Evolutionary conservation across 2,797 vertebrate genomes (phyloP).

Genomic region (Trachurus trachurus): DNA sequence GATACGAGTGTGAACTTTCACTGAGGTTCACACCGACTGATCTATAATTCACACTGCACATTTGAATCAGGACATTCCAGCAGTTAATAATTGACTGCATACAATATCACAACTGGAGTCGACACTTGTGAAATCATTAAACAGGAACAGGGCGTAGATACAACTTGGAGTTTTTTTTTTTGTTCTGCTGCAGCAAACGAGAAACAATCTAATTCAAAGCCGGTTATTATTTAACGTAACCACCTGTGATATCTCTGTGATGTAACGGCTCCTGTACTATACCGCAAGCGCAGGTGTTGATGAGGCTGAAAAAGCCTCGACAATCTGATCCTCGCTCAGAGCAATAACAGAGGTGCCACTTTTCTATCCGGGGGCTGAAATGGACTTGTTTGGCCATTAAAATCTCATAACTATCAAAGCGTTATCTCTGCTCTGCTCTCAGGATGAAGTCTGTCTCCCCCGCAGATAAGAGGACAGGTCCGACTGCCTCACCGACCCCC

Average conservation of each 20-base stretch:
- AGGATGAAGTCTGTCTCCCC: conserved; percentile 4
- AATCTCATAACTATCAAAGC: conserved; percentile 12
- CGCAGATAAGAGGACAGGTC: conserved; percentile 24
- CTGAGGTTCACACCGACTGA: not conserved
- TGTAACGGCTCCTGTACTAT: not conserved
- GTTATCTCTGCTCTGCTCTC: conserved; percentile 13
- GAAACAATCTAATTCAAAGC: not conserved
- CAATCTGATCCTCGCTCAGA: not conserved
- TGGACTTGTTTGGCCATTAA: conserved; percentile 27
- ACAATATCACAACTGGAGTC: conserved; percentile 1
- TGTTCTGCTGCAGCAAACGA: not conserved
- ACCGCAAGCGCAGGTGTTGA: conserved; percentile 2
- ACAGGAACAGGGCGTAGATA: not conserved
- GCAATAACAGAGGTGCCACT: not conserved
- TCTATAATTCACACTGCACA: conserved; percentile 6
- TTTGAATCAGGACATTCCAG: conserved; percentile 26
- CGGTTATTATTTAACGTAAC: conserved; percentile 22
- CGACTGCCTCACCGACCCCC: not conserved
- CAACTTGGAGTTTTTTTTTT: no score
- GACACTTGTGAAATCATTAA: not conserved
- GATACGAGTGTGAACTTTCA: not conserved
- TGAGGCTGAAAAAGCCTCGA: not conserved
- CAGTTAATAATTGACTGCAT: conserved; percentile 39
- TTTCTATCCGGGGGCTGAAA: not conserved
- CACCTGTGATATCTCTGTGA: not conserved